Evolutionary conservation across 92 coral and sea anemone genomes (phyloP).

Genomic region (Anthopleura xanthogrammica): DNA sequence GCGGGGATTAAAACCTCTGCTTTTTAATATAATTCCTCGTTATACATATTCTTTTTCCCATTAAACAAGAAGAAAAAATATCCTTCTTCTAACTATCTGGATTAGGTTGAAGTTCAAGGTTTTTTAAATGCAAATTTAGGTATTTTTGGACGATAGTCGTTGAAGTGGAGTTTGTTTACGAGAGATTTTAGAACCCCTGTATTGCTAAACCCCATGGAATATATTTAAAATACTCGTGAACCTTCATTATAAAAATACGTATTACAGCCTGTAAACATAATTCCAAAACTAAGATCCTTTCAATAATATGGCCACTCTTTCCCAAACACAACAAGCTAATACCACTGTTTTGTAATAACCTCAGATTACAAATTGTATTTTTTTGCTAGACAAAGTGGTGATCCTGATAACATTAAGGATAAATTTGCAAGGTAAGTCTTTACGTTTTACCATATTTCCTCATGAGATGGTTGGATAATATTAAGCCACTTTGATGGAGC

Average conservation of each 20-base stretch:
- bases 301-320: neutral
- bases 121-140: neutral
- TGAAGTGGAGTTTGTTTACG: neutral
- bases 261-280: neutral
- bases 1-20: neutral
- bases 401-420: constrained; percentile 81
- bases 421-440: constrained; percentile 85
- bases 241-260: neutral
- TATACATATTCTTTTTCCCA: neutral
- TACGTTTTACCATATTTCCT: neutral
- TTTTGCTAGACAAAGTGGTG: constrained; percentile 54
- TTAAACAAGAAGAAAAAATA: neutral
- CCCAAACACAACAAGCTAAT: neutral
- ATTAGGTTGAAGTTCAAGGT: neutral
- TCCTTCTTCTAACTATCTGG: neutral
- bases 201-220: neutral
- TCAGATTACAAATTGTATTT: neutral
- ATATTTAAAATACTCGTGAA: neutral
- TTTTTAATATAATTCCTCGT: neutral
- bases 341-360: neutral
- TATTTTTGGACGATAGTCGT: neutral
- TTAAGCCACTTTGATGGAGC: neutral
- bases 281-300: neutral
- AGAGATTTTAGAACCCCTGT: constrained; percentile 4
- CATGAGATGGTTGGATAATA: neutral